Conservation (phyloP, 2,888 invertebrate genomes). For the Plebejus anna region DNA sequence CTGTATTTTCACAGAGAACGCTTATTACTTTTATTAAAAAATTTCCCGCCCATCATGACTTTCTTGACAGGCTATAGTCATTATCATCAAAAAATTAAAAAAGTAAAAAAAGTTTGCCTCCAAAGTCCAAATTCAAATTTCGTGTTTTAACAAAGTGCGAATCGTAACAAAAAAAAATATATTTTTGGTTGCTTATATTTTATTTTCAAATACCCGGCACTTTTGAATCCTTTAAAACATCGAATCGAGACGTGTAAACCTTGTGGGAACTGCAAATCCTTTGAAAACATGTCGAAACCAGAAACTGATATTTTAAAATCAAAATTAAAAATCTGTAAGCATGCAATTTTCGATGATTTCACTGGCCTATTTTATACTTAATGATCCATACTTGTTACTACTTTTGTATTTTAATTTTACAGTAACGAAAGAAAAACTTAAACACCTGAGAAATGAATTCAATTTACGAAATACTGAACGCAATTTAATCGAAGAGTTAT, state of each 20-base stretch:
- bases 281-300: background rate
- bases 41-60: too few species aligned
- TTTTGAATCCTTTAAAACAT: too few species aligned
- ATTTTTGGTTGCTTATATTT: too few species aligned
- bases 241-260: too few species aligned
- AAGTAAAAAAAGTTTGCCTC: background rate
- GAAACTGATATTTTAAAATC: slow-evolving; percentile 35
- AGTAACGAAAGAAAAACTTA: slow-evolving; percentile 52
- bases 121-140: background rate
- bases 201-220: too few species aligned
- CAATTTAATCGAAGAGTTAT: slow-evolving; percentile 49
- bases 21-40: too few species aligned
- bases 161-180: too few species aligned
- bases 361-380: background rate
- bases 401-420: background rate
- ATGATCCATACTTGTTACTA: background rate
- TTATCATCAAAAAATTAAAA: too few species aligned
- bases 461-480: slow-evolving; percentile 51
- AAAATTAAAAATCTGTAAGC: slow-evolving; percentile 40
- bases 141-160: too few species aligned
- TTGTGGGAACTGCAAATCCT: background rate
- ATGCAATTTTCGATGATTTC: background rate
- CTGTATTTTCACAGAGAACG: too few species aligned
- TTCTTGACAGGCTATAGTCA: too few species aligned
- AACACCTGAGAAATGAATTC: slow-evolving; percentile 46